phyloP scores from a whole-genome alignment of 2,888 invertebrate species.

The Leptogaster cylindrica region DNA sequence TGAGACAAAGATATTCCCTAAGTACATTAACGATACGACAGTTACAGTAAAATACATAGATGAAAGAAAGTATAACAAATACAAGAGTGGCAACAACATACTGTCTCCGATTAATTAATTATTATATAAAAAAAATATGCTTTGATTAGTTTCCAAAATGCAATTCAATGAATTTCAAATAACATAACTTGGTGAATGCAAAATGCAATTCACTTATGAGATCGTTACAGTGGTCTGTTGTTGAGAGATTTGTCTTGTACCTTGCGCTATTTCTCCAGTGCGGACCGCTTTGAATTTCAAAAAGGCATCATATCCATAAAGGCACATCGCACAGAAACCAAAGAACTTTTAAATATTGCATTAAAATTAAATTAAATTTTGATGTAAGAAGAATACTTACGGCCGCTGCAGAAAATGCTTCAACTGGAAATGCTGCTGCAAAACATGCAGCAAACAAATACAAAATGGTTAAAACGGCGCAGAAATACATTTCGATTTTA shows the following conservation, averaged over 20 bases:
- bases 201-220: conserved; percentile 37
- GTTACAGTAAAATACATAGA: no score
- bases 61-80: no score
- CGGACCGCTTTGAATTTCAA: conserved; percentile 75
- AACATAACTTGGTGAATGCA: not conserved
- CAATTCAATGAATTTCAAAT: not conserved
- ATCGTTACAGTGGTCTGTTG: conserved; percentile 49
- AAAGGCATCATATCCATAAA: conserved; percentile 80
- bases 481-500: conserved; percentile 79
- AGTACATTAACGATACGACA: no score
- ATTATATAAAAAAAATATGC: no score
- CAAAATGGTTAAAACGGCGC: conserved; percentile 74
- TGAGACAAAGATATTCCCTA: no score
- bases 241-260: conserved; percentile 55
- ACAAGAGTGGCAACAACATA: no score
- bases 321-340: conserved; percentile 80
- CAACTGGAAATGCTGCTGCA: conserved; percentile 67
- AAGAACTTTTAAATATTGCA: conserved; percentile 71
- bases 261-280: conserved; percentile 76
- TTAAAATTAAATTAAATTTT: conserved; percentile 11
- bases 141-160: no score
- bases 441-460: conserved; percentile 78
- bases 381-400: conserved; percentile 65
- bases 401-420: conserved; percentile 69
- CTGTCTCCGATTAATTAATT: no score